These are phyloP conservation scores for Ochlodes sylvanus DNA, from an alignment of 2,888 invertebrate genomes.

Conservation along the genomic window DNA sequence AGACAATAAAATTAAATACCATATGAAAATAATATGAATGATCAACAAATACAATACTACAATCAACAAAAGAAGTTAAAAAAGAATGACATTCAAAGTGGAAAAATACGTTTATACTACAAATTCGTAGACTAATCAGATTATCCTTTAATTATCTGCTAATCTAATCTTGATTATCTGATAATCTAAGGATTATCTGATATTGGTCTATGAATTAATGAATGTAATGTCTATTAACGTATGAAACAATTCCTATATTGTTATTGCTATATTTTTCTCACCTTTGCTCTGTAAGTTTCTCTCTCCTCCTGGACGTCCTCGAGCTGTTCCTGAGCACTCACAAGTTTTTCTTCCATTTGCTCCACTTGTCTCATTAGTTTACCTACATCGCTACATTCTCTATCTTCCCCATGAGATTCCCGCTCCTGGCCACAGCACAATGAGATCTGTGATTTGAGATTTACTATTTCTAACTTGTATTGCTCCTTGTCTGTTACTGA, in stretches of 20 bases:
- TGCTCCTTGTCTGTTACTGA: constrained; percentile 75
- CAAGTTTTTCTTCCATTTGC: constrained; percentile 79
- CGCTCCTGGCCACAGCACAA: constrained; percentile 64
- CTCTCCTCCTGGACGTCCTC: constrained; percentile 82
- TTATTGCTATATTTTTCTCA: constrained; percentile 41
- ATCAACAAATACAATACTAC: no score
- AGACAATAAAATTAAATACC: neutral
- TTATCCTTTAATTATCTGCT: no score
- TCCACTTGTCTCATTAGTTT: constrained; percentile 77
- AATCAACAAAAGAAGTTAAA: no score
- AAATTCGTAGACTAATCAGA: no score
- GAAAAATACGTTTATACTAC: no score
- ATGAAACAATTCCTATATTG: neutral
- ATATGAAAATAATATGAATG: no score
- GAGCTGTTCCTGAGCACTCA: constrained; percentile 77
- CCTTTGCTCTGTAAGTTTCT: constrained; percentile 76
- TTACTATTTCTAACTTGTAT: constrained; percentile 68
- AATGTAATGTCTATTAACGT: no score
- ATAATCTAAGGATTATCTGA: no score
- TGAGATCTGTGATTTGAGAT: constrained; percentile 70
- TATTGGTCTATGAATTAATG: no score
- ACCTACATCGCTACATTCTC: constrained; percentile 42
- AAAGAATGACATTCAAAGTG: no score
- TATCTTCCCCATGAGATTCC: constrained; percentile 50
- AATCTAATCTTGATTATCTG: no score